A percentile compares a stretch with the other conserved stretches of the same genome.
Conservation (phyloP, 2,797 vertebrate genomes). For the Lophius americanus region DNA sequence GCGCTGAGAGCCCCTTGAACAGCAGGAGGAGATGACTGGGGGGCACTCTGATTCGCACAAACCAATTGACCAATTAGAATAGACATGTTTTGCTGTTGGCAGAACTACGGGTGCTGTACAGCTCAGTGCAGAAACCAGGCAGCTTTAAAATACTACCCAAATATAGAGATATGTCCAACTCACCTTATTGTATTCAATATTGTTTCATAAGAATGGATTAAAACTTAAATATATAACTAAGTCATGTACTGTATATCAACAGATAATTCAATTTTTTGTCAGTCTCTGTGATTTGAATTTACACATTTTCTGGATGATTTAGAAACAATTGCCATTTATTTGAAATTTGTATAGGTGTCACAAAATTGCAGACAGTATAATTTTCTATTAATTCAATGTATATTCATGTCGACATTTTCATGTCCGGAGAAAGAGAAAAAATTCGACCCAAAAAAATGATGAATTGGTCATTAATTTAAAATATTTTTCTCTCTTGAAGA, state of each 20-base stretch:
- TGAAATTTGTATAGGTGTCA: constrained; percentile 20
- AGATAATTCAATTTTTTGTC: constrained; percentile 14
- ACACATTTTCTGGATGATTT: constrained; percentile 52
- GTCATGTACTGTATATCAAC: constrained; percentile 6
- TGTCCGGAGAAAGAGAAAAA: constrained; percentile 4
- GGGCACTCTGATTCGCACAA: constrained; percentile 58
- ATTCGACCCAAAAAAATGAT: neutral
- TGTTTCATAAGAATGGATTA: constrained; percentile 64
- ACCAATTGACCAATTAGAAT: constrained; percentile 24
- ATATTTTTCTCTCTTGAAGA: neutral
- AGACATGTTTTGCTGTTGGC: constrained; percentile 23
- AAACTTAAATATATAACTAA: neutral
- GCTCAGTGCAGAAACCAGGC: constrained; percentile 57
- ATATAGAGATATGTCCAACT: constrained; percentile 52
- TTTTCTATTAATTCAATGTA: constrained; percentile 5
- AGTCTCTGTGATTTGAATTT: constrained; percentile 46
- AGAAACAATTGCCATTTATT: constrained; percentile 28
- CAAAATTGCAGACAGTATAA: neutral
- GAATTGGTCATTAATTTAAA: neutral
- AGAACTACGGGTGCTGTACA: constrained; percentile 15
- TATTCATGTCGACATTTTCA: constrained; percentile 48
- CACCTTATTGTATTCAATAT: constrained; percentile 61
- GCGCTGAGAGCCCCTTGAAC: constrained; percentile 92
- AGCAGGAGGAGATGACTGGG: constrained; percentile 88
- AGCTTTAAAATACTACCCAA: constrained; percentile 62